phyloP scores from a whole-genome alignment of 2,888 invertebrate genomes.

The Gryllus longicercus region DNA sequence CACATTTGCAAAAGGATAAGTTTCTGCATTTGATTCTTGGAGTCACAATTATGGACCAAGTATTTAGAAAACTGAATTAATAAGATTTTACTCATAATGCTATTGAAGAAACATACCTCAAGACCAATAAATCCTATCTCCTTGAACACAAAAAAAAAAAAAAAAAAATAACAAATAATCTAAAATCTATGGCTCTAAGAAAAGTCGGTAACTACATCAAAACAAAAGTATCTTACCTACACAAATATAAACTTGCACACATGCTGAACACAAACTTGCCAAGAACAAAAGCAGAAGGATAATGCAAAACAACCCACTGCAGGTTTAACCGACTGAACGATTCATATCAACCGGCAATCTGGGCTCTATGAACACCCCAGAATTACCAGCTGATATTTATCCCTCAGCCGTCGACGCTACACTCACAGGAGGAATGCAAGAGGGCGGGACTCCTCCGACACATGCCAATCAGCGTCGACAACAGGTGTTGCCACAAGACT shows the following conservation, averaged over 20 bases:
- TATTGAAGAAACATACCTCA: too few species aligned
- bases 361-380: slow-evolving; percentile 69
- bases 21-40: too few species aligned
- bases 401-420: slow-evolving; percentile 45
- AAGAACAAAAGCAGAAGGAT: background rate
- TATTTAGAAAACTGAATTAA: too few species aligned
- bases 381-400: slow-evolving; percentile 99
- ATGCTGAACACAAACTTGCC: background rate
- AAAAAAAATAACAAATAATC: too few species aligned
- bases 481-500: background rate
- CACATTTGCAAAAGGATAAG: too few species aligned
- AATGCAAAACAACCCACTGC: background rate
- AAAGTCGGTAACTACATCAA: too few species aligned
- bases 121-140: too few species aligned
- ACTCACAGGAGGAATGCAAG: background rate
- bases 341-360: slow-evolving; percentile 86
- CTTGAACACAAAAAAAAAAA: too few species aligned
- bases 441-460: background rate
- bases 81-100: too few species aligned
- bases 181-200: too few species aligned
- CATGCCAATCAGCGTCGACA: background rate
- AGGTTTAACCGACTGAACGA: slow-evolving; percentile 37
- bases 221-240: too few species aligned
- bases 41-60: too few species aligned
- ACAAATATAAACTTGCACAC: background rate